Conservation (phyloP, 1,140 invertebrate genomes). For the Subanguina moxae region DNA sequence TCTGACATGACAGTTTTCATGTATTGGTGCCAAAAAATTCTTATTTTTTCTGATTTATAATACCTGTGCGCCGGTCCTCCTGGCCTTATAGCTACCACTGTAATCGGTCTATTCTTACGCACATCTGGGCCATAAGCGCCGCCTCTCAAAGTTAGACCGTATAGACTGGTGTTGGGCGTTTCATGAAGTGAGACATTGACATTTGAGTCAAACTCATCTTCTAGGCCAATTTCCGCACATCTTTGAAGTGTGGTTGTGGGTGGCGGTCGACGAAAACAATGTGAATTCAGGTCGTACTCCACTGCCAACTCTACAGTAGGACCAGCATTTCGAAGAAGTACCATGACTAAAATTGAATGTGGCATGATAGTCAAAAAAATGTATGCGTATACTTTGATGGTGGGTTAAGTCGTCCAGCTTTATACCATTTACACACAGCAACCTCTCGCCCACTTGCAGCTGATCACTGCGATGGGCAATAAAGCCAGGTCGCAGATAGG, state of each 20-base stretch:
- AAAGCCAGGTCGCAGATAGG: slow-evolving; percentile 66
- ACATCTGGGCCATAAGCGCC: slow-evolving; percentile 68
- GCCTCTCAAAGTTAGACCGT: slow-evolving; percentile 60
- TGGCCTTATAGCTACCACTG: slow-evolving; percentile 80
- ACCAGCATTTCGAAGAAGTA: slow-evolving; percentile 71
- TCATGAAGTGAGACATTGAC: slow-evolving; percentile 66
- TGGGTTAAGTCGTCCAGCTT: slow-evolving; percentile 72
- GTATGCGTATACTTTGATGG: slow-evolving; percentile 68
- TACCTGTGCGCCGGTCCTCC: slow-evolving; percentile 81
- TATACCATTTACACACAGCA: slow-evolving; percentile 76
- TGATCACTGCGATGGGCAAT: slow-evolving; percentile 62
- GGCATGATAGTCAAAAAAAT: too few species aligned
- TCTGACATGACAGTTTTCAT: too few species aligned
- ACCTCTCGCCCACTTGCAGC: slow-evolving; percentile 72
- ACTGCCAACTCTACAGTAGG: slow-evolving; percentile 73
- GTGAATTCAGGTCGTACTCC: slow-evolving; percentile 74
- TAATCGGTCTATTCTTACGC: slow-evolving; percentile 70
- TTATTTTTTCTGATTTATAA: too few species aligned
- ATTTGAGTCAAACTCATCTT: slow-evolving; percentile 62
- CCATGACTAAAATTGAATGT: slow-evolving; percentile 37
- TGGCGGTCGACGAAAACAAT: slow-evolving; percentile 45
- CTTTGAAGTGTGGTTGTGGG: slow-evolving; percentile 51
- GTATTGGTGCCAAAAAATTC: background rate
- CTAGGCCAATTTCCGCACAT: slow-evolving; percentile 43
- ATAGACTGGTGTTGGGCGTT: background rate